These are phyloP conservation scores for Rhincodon typus DNA, from an alignment of 2,797 vertebrate species.

Conservation along the genomic window DNA sequence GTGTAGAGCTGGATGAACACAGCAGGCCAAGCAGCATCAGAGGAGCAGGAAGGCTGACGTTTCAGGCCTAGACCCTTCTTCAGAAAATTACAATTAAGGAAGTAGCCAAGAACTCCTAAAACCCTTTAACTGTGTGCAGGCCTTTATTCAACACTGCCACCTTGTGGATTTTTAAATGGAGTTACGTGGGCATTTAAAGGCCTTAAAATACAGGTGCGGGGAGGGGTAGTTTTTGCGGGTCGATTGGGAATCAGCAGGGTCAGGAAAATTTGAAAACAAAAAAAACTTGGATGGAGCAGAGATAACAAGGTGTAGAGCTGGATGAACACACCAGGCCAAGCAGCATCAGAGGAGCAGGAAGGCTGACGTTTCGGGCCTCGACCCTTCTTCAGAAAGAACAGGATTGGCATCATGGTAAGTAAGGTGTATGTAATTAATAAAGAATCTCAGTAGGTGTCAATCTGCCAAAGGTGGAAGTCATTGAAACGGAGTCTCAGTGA, in stretches of 20 bases:
- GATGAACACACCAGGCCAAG: too few relatives aligned
- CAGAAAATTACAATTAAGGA: not conserved
- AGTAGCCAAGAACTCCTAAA: not conserved
- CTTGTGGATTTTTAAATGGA: not conserved
- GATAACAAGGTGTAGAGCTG: too few relatives aligned
- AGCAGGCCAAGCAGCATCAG: too few relatives aligned
- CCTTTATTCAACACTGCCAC: conserved; percentile 23
- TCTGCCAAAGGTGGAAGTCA: not conserved
- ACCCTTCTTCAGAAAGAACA: too few relatives aligned
- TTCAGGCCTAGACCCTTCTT: too few relatives aligned
- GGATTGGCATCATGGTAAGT: not conserved
- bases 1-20: too few relatives aligned
- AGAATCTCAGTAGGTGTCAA: not conserved
- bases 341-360: too few relatives aligned
- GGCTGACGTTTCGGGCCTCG: too few relatives aligned
- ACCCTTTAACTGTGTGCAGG: not conserved
- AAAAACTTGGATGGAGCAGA: too few relatives aligned
- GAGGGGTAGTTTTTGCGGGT: not conserved
- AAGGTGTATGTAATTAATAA: not conserved
- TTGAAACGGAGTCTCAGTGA: not conserved
- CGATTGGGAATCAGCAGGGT: not conserved
- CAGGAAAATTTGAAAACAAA: not conserved
- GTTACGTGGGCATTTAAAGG: not conserved
- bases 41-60: too few relatives aligned
- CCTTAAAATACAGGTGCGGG: not conserved